These are phyloP conservation scores for Salvelinus fontinalis DNA, from an alignment of 2,113 vertebrate genomes.

Conservation along the genomic window DNA sequence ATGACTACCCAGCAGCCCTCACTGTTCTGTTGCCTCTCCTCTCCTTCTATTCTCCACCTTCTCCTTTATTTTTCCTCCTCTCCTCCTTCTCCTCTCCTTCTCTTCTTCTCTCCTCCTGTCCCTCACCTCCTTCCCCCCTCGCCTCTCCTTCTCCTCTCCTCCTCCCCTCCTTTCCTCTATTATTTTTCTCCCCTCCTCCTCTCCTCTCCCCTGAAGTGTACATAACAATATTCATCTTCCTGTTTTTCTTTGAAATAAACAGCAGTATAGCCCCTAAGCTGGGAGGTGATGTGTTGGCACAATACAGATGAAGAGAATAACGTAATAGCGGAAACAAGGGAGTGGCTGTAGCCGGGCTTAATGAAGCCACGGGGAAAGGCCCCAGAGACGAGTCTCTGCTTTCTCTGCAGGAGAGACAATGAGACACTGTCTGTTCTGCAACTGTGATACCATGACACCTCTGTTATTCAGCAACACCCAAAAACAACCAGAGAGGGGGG, in stretches of 20 bases:
- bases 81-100: background rate
- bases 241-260: conserved; percentile 50
- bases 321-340: conserved; percentile 22
- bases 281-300: background rate
- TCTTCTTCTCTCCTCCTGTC: conserved; percentile 15
- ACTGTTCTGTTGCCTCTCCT: conserved; percentile 12
- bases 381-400: too few species aligned
- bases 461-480: too few species aligned
- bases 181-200: conserved; percentile 17
- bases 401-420: too few species aligned
- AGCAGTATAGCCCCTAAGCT: conserved; percentile 38
- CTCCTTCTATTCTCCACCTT: conserved; percentile 16
- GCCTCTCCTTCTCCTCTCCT: too few species aligned
- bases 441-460: too few species aligned
- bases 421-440: too few species aligned
- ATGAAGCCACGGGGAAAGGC: conserved; percentile 34
- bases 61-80: too few species aligned
- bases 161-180: too few species aligned
- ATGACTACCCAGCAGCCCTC: conserved; percentile 41
- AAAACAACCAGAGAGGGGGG: too few species aligned
- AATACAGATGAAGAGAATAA: conserved; percentile 49
- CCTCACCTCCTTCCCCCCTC: background rate
- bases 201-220: too few species aligned
- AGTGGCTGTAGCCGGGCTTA: conserved; percentile 30
- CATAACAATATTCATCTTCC: background rate